These are phyloP conservation scores for Drosophila albomicans DNA, from an alignment of 1,140 invertebrate species.

Conservation along the genomic window DNA sequence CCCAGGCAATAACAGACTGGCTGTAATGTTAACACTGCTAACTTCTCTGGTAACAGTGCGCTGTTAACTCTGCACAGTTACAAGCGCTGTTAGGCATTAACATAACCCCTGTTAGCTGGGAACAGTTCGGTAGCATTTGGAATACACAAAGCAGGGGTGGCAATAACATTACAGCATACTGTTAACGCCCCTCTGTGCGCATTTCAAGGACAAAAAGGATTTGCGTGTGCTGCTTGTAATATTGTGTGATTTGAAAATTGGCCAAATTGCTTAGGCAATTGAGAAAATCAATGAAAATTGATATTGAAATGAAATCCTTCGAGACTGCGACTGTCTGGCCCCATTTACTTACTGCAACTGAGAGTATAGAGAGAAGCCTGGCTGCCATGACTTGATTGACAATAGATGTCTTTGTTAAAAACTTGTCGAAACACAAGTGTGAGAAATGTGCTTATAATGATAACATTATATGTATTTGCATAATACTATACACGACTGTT, in stretches of 20 bases:
- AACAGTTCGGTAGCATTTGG: constrained; percentile 42
- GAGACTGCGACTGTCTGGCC: constrained; percentile 24
- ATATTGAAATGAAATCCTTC: constrained; percentile 14
- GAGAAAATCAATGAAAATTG: constrained; percentile 55
- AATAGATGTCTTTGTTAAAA: constrained; percentile 3
- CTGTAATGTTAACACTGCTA: neutral
- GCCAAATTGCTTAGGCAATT: constrained; percentile 45
- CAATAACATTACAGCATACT: constrained; percentile 29
- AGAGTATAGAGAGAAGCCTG: constrained; percentile 1
- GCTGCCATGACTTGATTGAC: constrained; percentile 2
- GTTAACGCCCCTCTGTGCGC: neutral
- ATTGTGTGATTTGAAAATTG: constrained; percentile 30
- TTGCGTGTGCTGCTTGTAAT: neutral
- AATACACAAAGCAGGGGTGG: constrained; percentile 35
- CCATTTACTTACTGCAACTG: neutral
- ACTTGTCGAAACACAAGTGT: too few relatives aligned
- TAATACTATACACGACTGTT: constrained; percentile 2
- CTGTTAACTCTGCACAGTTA: neutral
- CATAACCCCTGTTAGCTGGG: constrained; percentile 45
- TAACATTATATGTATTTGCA: constrained; percentile 35
- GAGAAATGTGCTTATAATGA: constrained; percentile 15
- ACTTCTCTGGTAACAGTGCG: neutral
- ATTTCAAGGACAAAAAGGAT: constrained; percentile 37
- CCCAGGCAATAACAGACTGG: neutral
- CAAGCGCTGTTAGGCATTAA: neutral